A percentile compares a stretch with the other conserved stretches of the same genome.
These are phyloP conservation scores for Strix aluco DNA, from an alignment of 2,113 vertebrate species.

Conservation along the genomic window DNA sequence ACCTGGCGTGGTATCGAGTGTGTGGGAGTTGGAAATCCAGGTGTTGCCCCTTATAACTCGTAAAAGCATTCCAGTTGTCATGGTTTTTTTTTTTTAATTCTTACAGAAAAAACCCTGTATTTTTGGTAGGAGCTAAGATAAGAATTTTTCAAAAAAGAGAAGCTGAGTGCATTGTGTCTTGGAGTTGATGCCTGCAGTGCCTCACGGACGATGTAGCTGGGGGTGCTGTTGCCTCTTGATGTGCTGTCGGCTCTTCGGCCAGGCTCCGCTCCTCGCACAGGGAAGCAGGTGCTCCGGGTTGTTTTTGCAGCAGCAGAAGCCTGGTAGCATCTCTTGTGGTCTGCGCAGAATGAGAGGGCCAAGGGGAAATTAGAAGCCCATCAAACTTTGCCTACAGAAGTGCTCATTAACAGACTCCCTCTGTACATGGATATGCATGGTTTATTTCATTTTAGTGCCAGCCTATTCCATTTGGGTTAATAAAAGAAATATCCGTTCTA, in stretches of 20 bases:
- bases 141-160: neutral
- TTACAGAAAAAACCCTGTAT: no score
- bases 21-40: neutral
- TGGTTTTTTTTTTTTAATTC: neutral
- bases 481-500: constrained; percentile 54
- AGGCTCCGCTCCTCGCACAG: fast-evolving
- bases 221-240: no score
- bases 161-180: neutral
- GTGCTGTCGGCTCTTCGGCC: fast-evolving
- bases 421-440: neutral
- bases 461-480: constrained; percentile 41
- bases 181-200: neutral
- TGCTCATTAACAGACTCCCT: neutral
- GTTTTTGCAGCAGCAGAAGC: neutral
- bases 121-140: neutral
- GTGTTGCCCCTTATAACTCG: neutral
- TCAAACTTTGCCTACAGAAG: neutral
- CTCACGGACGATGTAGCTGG: fast-evolving
- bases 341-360: fast-evolving
- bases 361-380: neutral
- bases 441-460: neutral
- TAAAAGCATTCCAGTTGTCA: neutral
- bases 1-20: neutral
- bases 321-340: fast-evolving
- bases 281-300: neutral